Conservation (phyloP, 2,888 invertebrate species). For the Drosophila prostipennis region DNA sequence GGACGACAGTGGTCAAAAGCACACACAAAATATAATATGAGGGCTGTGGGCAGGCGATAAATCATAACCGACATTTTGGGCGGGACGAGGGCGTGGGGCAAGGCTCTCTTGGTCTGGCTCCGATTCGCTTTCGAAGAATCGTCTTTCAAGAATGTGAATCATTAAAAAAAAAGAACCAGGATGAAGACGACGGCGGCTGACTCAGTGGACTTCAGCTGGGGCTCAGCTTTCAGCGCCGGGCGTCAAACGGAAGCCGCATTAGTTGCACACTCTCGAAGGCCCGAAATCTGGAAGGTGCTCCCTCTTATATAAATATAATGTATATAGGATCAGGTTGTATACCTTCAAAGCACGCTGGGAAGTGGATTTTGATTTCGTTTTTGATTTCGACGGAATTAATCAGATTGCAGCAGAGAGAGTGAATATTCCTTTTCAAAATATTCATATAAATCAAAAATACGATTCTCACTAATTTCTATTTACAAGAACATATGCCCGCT, state of each 20-base stretch:
- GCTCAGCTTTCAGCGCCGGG: constrained; percentile 66
- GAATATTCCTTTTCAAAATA: background rate
- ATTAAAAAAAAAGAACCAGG: constrained; percentile 33
- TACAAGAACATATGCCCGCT: background rate
- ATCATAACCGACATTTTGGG: constrained; percentile 49
- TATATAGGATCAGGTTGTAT: constrained; percentile 31
- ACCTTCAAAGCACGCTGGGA: constrained; percentile 6
- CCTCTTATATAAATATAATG: background rate
- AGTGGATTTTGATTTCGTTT: background rate
- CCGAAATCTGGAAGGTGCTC: constrained; percentile 27
- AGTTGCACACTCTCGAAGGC: constrained; percentile 43
- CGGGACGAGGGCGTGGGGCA: constrained; percentile 52
- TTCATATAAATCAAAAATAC: background rate
- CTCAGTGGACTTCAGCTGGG: constrained; percentile 14
- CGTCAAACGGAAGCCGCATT: constrained; percentile 80
- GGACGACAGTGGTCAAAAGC: constrained; percentile 42
- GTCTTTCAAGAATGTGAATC: constrained; percentile 64
- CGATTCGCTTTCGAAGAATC: constrained; percentile 65
- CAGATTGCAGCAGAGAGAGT: constrained; percentile 5
- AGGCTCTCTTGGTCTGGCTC: constrained; percentile 17
- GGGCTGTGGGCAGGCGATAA: constrained; percentile 53
- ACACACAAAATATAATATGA: constrained; percentile 13
- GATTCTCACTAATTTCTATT: background rate
- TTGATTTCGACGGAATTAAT: constrained; percentile 22
- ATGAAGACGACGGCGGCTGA: constrained; percentile 36